Conservation (phyloP, 1,140 invertebrate genomes). For the Drosophila lowei region DNA sequence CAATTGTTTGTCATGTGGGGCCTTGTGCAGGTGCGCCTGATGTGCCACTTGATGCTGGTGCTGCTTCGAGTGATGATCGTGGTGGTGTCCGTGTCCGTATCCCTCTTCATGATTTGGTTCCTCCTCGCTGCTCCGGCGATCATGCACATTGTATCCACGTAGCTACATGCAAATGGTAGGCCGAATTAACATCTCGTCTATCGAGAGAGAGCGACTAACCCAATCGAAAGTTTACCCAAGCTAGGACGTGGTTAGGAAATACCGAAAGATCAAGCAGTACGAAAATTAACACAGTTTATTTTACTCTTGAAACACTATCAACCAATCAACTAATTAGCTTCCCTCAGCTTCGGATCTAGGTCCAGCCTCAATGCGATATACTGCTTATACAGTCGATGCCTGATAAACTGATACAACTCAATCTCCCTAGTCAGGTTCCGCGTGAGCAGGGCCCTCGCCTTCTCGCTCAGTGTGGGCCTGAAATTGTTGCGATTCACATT, state of each 20-base stretch:
- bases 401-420: constrained; percentile 95
- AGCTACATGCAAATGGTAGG: constrained; percentile 41
- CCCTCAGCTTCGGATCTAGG: constrained; percentile 57
- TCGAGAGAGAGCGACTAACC: constrained; percentile 2
- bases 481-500: constrained; percentile 90
- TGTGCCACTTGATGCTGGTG: constrained; percentile 45
- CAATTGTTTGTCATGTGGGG: constrained; percentile 50
- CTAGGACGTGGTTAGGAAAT: constrained; percentile 24
- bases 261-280: constrained; percentile 40
- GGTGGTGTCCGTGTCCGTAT: constrained; percentile 15
- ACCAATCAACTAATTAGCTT: constrained; percentile 9
- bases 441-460: constrained; percentile 91
- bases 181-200: constrained; percentile 31
- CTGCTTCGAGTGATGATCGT: constrained; percentile 24
- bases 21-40: constrained; percentile 39
- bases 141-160: constrained; percentile 52
- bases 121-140: constrained; percentile 31
- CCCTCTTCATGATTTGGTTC: neutral
- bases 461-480: constrained; percentile 90
- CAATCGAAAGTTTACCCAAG: constrained; percentile 27
- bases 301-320: constrained; percentile 37
- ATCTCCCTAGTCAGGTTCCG: constrained; percentile 94
- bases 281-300: constrained; percentile 52
- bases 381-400: constrained; percentile 91
- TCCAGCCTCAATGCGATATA: constrained; percentile 86